phyloP scores from a whole-genome alignment of 2,888 invertebrate species.

The Dinocampus coccinellae region DNA sequence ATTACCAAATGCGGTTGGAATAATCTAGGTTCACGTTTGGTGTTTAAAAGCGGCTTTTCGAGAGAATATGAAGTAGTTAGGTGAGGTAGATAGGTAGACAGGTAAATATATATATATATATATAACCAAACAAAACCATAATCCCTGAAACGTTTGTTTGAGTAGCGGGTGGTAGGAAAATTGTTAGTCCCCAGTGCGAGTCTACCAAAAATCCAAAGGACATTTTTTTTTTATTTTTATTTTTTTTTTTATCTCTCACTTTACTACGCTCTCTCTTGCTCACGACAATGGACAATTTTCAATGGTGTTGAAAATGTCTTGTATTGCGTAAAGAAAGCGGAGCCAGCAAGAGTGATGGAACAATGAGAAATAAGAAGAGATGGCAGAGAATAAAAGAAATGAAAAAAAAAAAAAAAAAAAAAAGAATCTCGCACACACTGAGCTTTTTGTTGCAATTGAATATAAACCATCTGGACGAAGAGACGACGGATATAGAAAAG shows the following conservation, averaged over 20 bases:
- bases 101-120: background rate
- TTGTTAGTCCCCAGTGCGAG: background rate
- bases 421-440: slow-evolving; percentile 3
- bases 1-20: slow-evolving; percentile 22
- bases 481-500: slow-evolving; percentile 14
- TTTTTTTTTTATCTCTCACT: background rate
- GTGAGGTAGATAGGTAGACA: background rate
- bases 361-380: background rate
- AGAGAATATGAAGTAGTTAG: slow-evolving; percentile 13
- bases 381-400: no score
- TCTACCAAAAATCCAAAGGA: background rate
- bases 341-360: background rate
- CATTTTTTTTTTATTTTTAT: background rate
- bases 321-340: background rate
- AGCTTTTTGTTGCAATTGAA: slow-evolving; percentile 23
- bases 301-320: slow-evolving; percentile 3
- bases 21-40: slow-evolving; percentile 27
- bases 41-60: slow-evolving; percentile 25
- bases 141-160: slow-evolving; percentile 3
- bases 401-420: slow-evolving; percentile 12
- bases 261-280: no score
- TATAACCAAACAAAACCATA: background rate
- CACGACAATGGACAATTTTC: background rate
- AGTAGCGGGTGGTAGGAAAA: background rate
- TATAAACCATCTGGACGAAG: slow-evolving; percentile 18